Percentiles rank a stretch among this genome's conserved stretches.
phyloP scores from a whole-genome alignment of 2,888 invertebrate genomes.

The Pseudococcus jackbeardsleyi region DNA sequence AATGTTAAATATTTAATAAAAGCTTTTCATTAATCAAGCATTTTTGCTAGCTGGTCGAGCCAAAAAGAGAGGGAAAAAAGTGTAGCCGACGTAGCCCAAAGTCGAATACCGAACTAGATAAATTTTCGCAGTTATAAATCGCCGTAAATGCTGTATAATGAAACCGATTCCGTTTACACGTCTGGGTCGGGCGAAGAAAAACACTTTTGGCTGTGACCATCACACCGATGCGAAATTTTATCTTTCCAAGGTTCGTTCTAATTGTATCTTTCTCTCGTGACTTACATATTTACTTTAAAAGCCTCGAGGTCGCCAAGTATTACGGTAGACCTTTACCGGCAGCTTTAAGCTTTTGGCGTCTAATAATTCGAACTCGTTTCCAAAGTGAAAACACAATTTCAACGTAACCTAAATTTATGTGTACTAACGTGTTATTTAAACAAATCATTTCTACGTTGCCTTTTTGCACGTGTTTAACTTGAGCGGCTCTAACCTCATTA shows the following conservation, averaged over 20 bases:
- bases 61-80: background rate
- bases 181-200: background rate
- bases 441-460: slow-evolving; percentile 31
- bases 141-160: background rate
- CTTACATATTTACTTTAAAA: slow-evolving; percentile 39
- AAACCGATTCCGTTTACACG: too few species aligned
- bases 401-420: slow-evolving; percentile 36
- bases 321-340: background rate
- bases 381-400: slow-evolving; percentile 36
- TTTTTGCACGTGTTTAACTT: slow-evolving; percentile 45
- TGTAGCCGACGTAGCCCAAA: background rate
- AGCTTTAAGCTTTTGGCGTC: background rate
- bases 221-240: background rate
- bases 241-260: background rate
- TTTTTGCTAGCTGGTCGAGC: background rate
- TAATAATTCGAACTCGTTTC: slow-evolving; percentile 15
- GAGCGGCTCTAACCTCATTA: slow-evolving; percentile 31
- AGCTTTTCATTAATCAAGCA: slow-evolving; percentile 20
- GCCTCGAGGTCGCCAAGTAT: slow-evolving; percentile 14
- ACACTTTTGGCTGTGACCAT: slow-evolving; percentile 19
- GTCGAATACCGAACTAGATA: background rate
- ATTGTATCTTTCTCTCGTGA: slow-evolving; percentile 20
- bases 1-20: slow-evolving; percentile 41
- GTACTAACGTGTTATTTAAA: slow-evolving; percentile 40
- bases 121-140: background rate